These are phyloP conservation scores for Tamias sibiricus DNA, from an alignment of 2,113 vertebrate genomes.

Conservation along the genomic window DNA sequence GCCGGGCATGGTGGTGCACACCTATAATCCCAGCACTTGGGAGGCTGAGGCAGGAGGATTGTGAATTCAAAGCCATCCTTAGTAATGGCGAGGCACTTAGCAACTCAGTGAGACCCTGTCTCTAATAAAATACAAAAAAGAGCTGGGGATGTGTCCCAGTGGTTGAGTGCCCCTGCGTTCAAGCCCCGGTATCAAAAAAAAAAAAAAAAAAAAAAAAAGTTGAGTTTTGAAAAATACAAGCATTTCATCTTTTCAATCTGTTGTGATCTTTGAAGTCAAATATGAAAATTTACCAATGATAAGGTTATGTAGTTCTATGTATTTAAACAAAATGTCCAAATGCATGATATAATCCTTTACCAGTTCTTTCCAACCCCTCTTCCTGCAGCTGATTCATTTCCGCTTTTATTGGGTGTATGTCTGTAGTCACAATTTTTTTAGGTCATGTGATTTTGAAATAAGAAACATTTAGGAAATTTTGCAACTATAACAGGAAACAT, in stretches of 20 bases:
- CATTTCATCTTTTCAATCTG: background rate
- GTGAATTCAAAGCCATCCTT: too few relatives aligned
- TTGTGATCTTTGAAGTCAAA: conserved; percentile 15
- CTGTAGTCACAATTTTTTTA: conserved; percentile 42
- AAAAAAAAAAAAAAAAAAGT: too few relatives aligned
- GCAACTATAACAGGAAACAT: background rate
- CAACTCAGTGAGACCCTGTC: too few relatives aligned
- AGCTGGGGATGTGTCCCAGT: too few relatives aligned
- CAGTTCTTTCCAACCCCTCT: background rate
- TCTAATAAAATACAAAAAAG: too few relatives aligned
- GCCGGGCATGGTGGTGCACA: too few relatives aligned
- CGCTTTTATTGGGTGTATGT: background rate
- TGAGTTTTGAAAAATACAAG: background rate
- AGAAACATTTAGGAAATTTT: background rate
- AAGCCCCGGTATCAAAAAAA: too few relatives aligned
- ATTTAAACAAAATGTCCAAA: background rate
- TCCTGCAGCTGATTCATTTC: conserved; percentile 40
- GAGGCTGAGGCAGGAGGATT: too few relatives aligned
- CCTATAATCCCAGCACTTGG: too few relatives aligned
- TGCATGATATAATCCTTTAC: background rate
- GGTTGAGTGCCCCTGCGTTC: too few relatives aligned
- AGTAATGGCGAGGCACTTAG: too few relatives aligned
- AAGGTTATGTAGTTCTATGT: background rate
- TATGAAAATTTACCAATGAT: background rate
- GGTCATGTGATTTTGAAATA: background rate